A percentile compares a stretch with the other conserved stretches of the same genome.
phyloP scores from a whole-genome alignment of 2,797 vertebrate genomes.

The Tolypeutes matacus region DNA sequence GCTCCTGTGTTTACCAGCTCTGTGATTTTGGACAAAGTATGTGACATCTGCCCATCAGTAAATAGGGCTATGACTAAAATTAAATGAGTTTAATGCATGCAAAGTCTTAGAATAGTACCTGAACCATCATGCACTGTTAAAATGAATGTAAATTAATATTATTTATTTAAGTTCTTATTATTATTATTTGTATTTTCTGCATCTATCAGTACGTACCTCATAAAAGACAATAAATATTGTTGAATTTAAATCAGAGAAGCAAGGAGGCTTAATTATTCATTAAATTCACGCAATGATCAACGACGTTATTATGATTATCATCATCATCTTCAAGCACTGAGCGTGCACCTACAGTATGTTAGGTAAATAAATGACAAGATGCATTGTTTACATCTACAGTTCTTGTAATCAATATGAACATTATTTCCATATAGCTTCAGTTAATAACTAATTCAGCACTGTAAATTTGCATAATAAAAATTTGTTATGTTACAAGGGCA shows the following conservation, averaged over 20 bases:
- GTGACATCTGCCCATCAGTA: neutral
- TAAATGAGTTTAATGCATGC: neutral
- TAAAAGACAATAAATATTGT: constrained; percentile 43
- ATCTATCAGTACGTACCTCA: neutral
- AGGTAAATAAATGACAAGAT: constrained; percentile 34
- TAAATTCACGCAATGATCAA: constrained; percentile 44
- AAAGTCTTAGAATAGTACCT: neutral
- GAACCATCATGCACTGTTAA: neutral
- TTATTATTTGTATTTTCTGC: neutral
- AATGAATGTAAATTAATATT: neutral
- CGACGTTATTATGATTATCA: constrained; percentile 37
- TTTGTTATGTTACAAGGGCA: neutral
- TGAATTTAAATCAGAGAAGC: constrained; percentile 51
- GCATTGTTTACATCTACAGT: constrained; percentile 9
- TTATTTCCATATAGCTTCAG: neutral
- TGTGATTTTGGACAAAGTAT: neutral
- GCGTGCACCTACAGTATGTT: neutral
- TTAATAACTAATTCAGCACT: constrained; percentile 24
- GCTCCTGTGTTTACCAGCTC: neutral
- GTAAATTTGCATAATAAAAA: constrained; percentile 10
- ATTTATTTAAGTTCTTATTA: neutral
- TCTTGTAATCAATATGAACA: constrained; percentile 14
- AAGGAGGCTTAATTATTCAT: constrained; percentile 50
- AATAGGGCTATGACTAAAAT: neutral
- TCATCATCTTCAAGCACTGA: constrained; percentile 23